Conservation (phyloP, 2,888 invertebrate genomes). For the Mellilla xanthometata region DNA sequence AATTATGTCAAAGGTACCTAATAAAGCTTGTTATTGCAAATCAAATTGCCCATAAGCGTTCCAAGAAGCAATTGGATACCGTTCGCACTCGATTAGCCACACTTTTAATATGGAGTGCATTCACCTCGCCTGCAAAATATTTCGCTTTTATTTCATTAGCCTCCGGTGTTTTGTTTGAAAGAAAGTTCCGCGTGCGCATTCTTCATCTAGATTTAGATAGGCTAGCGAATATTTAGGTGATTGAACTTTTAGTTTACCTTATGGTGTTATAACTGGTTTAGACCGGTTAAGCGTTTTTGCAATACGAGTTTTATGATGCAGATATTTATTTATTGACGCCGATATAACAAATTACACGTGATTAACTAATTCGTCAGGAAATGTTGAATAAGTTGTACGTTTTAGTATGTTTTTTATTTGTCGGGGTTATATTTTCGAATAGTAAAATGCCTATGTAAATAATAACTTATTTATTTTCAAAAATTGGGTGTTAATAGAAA, state of each 20-base stretch:
- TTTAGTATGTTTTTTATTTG: too few species aligned
- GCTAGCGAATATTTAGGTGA: conserved; percentile 14
- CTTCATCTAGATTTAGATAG: conserved; percentile 1
- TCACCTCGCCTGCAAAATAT: conserved; percentile 41
- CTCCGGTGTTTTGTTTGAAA: conserved; percentile 20
- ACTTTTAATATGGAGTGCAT: conserved; percentile 35
- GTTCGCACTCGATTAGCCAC: conserved; percentile 20
- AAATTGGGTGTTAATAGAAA: too few species aligned
- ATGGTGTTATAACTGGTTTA: neutral
- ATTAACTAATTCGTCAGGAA: too few species aligned
- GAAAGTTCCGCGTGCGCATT: conserved; percentile 14
- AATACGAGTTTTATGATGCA: neutral
- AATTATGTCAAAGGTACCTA: too few species aligned
- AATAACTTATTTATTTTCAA: too few species aligned
- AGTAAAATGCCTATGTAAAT: too few species aligned
- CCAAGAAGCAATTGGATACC: conserved; percentile 22
- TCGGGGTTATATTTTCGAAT: too few species aligned
- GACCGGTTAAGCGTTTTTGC: conserved; percentile 1
- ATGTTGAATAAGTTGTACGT: too few species aligned
- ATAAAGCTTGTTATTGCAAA: too few species aligned
- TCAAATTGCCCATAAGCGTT: conserved; percentile 11
- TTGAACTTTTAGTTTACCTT: conserved; percentile 15
- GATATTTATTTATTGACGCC: neutral
- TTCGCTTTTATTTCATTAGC: conserved; percentile 34
- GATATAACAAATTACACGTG: too few species aligned